A percentile compares a stretch with the other conserved stretches of the same genome.
Conservation (phyloP, 2,113 vertebrate species). For the Oryzias melastigma region DNA sequence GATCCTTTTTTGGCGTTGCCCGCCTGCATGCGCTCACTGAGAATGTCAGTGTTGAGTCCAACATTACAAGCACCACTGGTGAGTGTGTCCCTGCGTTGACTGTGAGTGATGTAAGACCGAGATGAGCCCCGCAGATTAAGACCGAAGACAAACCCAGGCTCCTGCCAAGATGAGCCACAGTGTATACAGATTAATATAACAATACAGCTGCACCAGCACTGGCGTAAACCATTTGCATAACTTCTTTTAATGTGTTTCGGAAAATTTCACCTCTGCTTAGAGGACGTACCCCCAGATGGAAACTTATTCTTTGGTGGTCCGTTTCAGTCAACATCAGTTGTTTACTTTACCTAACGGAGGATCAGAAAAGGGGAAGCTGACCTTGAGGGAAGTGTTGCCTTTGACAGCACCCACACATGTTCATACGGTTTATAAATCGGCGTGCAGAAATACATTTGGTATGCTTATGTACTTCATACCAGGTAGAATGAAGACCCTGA, state of each 20-base stretch:
- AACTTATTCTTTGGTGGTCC: constrained; percentile 82
- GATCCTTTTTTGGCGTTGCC: constrained; percentile 37
- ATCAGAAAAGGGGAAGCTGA: constrained; percentile 66
- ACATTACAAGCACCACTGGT: constrained; percentile 46
- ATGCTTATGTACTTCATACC: too few relatives aligned
- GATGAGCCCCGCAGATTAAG: constrained; percentile 66
- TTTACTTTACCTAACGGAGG: constrained; percentile 50
- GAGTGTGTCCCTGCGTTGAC: constrained; percentile 64
- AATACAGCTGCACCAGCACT: constrained; percentile 68
- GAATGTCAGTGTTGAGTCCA: constrained; percentile 46
- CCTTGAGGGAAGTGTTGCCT: constrained; percentile 57
- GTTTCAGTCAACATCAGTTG: constrained; percentile 58
- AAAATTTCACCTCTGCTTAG: constrained; percentile 68
- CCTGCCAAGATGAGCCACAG: constrained; percentile 66
- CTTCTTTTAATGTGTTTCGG: constrained; percentile 81
- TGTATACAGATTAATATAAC: constrained; percentile 77
- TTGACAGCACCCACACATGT: constrained; percentile 42
- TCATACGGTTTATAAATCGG: constrained; percentile 26
- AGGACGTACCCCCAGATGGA: constrained; percentile 77
- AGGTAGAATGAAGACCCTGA: too few relatives aligned
- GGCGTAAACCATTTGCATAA: constrained; percentile 79
- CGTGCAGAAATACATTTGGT: constrained; percentile 10
- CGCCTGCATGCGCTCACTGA: not conserved
- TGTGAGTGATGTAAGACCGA: constrained; percentile 62
- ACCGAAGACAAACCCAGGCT: constrained; percentile 59